These are phyloP conservation scores for Dromius quadrimaculatus DNA, from an alignment of 2,888 invertebrate genomes.

Conservation along the genomic window DNA sequence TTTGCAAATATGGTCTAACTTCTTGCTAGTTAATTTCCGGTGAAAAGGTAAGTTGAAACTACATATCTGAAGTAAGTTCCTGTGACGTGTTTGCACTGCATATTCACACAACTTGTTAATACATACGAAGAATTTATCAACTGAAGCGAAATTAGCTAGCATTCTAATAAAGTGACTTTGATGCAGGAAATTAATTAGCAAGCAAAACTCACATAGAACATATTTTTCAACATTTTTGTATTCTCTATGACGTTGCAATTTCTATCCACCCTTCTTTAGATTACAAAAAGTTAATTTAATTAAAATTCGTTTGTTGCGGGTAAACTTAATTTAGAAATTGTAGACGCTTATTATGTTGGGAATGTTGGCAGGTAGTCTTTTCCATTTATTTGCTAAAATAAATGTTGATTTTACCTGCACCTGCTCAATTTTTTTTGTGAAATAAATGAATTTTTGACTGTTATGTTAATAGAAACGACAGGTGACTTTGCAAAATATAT, in stretches of 20 bases:
- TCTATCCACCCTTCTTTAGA: background rate
- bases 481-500: background rate
- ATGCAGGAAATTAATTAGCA: too few relatives aligned
- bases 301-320: background rate
- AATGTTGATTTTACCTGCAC: background rate
- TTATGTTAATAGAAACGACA: background rate
- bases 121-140: too few relatives aligned
- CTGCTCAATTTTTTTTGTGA: background rate
- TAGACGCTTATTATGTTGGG: background rate
- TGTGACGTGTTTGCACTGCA: too few relatives aligned
- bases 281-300: constrained; percentile 9
- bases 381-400: background rate
- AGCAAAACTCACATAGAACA: too few relatives aligned
- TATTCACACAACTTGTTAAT: too few relatives aligned
- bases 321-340: background rate
- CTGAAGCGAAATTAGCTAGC: too few relatives aligned
- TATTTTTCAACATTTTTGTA: too few relatives aligned
- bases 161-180: too few relatives aligned
- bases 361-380: background rate
- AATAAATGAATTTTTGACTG: background rate
- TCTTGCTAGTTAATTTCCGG: constrained; percentile 51
- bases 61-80: constrained; percentile 1
- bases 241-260: background rate
- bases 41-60: constrained; percentile 45
- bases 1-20: constrained; percentile 48